These are phyloP conservation scores for Notiomystis cincta DNA, from an alignment of 2,113 vertebrate species.

Conservation along the genomic window DNA sequence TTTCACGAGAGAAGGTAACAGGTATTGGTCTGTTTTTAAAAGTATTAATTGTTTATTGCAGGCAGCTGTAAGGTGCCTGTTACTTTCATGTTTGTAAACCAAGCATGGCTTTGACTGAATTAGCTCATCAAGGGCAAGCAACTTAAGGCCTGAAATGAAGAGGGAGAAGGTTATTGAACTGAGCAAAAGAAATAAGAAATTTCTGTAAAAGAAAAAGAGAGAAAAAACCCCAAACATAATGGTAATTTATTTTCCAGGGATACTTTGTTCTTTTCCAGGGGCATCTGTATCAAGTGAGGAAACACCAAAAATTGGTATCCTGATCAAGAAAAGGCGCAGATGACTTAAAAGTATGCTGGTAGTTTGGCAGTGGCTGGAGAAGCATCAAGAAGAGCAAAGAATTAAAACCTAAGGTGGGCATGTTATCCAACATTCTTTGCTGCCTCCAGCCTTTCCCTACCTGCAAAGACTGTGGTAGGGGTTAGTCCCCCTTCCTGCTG, in stretches of 20 bases:
- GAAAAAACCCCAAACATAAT: rapidly evolving
- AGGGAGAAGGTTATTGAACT: neutral
- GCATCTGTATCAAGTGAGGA: neutral
- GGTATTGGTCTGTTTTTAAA: neutral
- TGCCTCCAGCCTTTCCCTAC: neutral
- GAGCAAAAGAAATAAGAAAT: neutral
- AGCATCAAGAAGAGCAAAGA: neutral
- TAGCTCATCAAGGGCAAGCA: neutral
- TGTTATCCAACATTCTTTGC: neutral
- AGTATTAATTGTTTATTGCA: neutral
- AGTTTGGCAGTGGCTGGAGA: neutral
- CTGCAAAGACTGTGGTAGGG: neutral
- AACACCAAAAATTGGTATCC: neutral
- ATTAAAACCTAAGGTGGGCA: neutral
- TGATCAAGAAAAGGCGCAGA: neutral
- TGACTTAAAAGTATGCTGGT: neutral
- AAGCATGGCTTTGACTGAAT: neutral
- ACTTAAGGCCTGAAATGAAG: neutral
- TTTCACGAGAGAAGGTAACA: rapidly evolving
- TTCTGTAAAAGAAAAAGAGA: neutral
- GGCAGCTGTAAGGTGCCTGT: neutral
- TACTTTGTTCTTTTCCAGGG: neutral
- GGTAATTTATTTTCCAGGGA: neutral
- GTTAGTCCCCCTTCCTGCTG: neutral
- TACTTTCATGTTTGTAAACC: neutral